These are phyloP conservation scores for Cataglyphis altisquamis DNA, from an alignment of 2,888 invertebrate genomes.

Conservation along the genomic window DNA sequence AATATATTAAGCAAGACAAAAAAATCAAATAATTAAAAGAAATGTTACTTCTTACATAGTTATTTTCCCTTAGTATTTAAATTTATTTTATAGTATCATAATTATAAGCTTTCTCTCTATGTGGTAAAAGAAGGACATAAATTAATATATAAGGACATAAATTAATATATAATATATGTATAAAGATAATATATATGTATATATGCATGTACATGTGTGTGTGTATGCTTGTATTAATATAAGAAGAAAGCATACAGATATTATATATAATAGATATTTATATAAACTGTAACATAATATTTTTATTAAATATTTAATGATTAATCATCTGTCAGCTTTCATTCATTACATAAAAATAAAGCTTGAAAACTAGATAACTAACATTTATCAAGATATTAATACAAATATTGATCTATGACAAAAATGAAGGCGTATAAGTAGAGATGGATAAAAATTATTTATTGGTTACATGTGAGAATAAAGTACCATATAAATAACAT, in stretches of 20 bases:
- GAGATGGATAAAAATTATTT: not conserved
- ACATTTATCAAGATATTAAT: constrained; percentile 3
- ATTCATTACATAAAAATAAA: not conserved
- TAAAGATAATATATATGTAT: not conserved
- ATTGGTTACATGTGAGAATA: not conserved
- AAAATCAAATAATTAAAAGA: not conserved
- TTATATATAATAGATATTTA: not conserved
- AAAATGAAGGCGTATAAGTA: not conserved
- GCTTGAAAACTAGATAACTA: not conserved
- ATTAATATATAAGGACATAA: constrained; percentile 47
- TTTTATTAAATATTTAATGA: not conserved
- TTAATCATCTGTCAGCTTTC: not conserved
- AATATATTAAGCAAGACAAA: not conserved
- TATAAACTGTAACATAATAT: not conserved
- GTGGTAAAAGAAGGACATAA: constrained; percentile 76
- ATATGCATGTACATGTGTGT: not conserved
- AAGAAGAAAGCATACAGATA: not conserved
- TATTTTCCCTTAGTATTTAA: constrained; percentile 1
- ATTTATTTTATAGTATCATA: constrained; percentile 8
- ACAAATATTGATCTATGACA: not conserved
- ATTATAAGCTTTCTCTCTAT: constrained; percentile 23
- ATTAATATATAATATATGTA: constrained; percentile 7
- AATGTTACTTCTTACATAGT: constrained; percentile 1
- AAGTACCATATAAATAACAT: not conserved
- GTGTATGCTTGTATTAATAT: constrained; percentile 17